These are phyloP conservation scores for Wasmannia auropunctata DNA, from an alignment of 1,140 invertebrate species.

Conservation along the genomic window DNA sequence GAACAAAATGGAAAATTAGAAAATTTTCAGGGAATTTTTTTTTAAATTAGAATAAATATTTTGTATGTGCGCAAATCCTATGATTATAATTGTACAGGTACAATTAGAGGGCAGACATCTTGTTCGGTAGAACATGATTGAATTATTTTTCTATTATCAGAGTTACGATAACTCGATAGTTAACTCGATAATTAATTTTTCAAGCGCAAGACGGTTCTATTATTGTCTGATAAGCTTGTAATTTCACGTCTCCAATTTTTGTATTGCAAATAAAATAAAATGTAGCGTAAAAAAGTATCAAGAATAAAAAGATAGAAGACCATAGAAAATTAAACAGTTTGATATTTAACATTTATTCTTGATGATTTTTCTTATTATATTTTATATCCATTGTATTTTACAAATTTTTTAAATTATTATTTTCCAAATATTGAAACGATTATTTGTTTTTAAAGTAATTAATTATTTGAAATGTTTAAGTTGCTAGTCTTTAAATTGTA, in stretches of 20 bases:
- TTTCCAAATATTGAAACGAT: too few species aligned
- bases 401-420: too few species aligned
- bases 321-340: background rate
- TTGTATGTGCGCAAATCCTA: background rate
- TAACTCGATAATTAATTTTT: background rate
- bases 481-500: too few species aligned
- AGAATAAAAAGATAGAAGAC: background rate
- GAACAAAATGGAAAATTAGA: background rate
- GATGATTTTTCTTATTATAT: background rate
- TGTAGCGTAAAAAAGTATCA: background rate
- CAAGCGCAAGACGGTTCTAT: background rate
- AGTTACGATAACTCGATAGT: too few species aligned
- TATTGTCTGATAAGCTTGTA: constrained; percentile 1
- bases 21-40: background rate
- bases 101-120: background rate
- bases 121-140: background rate
- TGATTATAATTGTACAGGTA: background rate
- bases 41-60: background rate
- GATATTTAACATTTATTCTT: background rate
- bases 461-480: too few species aligned
- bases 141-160: constrained; percentile 16
- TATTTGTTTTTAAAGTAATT: too few species aligned
- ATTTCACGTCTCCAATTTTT: background rate
- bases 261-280: background rate
- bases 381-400: too few species aligned